Evolutionary conservation across 2,797 vertebrate species (phyloP).

Genomic region (Rallus crepitans): DNA sequence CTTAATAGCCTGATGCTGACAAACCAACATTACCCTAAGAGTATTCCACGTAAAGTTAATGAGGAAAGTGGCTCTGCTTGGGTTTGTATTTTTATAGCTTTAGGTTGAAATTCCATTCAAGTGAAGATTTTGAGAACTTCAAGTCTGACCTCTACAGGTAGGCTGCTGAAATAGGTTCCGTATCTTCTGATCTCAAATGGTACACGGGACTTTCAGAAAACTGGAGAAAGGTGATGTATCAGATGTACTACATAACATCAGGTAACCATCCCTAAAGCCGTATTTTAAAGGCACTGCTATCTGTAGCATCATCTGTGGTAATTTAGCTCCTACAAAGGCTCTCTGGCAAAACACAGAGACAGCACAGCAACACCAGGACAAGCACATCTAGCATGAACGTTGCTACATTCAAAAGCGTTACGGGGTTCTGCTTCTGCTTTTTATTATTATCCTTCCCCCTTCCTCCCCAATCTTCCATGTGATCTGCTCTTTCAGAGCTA

Average conservation of each 20-base stretch:
- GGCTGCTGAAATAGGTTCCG: slow-evolving; percentile 51
- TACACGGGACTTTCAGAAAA: not conserved
- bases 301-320: not conserved
- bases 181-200: not conserved
- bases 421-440: not conserved
- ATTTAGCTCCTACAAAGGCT: not conserved
- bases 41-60: slow-evolving; percentile 11
- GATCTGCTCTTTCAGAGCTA: slow-evolving; percentile 8
- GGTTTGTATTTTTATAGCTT: not conserved
- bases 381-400: not conserved
- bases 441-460: slow-evolving; percentile 39
- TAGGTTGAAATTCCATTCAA: not conserved
- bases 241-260: not conserved
- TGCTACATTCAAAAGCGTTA: not conserved
- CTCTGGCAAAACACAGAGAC: not conserved
- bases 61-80: not conserved
- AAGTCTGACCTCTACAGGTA: slow-evolving; percentile 88
- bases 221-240: not conserved
- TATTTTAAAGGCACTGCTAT: not conserved
- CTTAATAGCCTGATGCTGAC: not conserved
- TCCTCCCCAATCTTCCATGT: not conserved
- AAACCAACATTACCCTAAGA: not conserved
- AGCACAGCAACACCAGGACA: not conserved
- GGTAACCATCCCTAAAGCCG: not conserved
- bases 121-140: slow-evolving; percentile 62